phyloP scores from a whole-genome alignment of 1,140 invertebrate genomes.

The Amphibalanus amphitrite region DNA sequence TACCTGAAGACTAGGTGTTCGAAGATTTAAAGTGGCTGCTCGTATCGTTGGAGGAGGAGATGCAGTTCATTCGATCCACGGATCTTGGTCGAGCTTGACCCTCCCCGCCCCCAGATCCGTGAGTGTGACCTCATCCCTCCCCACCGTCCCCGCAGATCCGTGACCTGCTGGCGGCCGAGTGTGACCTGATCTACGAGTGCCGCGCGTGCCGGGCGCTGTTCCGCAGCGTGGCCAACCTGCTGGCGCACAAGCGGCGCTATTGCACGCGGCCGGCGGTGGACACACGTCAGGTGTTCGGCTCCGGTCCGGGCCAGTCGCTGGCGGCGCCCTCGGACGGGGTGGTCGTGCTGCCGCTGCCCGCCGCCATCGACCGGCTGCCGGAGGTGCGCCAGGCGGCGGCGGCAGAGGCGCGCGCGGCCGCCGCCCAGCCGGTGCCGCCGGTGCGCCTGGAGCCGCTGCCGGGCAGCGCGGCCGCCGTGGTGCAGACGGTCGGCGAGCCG shows the following conservation, averaged over 20 bases:
- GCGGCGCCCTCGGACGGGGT: neutral
- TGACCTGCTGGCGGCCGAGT: conserved; percentile 50
- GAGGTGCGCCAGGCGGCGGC: neutral
- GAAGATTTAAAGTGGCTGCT: no score
- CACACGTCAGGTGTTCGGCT: neutral
- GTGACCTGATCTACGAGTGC: conserved; percentile 68
- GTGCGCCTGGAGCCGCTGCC: neutral
- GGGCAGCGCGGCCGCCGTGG: neutral
- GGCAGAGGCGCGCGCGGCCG: neutral
- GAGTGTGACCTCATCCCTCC: no score
- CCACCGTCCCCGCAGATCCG: conserved; percentile 23
- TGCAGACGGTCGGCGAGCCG: neutral
- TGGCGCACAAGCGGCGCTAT: conserved; percentile 63
- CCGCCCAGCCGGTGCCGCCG: neutral
- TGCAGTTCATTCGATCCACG: no score
- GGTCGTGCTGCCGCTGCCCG: neutral
- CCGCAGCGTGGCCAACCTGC: conserved; percentile 59
- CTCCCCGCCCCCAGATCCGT: no score
- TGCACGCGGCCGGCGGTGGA: conserved; percentile 27
- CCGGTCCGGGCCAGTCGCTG: neutral
- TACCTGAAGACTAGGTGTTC: no score
- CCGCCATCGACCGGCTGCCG: neutral
- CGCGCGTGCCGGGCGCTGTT: conserved; percentile 66
- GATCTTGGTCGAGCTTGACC: no score
- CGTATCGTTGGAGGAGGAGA: no score